Base-by-base conservation (phyloP, 35 echinoderm and acorn worm species). In the Heliocidaris tuberculata region DNA sequence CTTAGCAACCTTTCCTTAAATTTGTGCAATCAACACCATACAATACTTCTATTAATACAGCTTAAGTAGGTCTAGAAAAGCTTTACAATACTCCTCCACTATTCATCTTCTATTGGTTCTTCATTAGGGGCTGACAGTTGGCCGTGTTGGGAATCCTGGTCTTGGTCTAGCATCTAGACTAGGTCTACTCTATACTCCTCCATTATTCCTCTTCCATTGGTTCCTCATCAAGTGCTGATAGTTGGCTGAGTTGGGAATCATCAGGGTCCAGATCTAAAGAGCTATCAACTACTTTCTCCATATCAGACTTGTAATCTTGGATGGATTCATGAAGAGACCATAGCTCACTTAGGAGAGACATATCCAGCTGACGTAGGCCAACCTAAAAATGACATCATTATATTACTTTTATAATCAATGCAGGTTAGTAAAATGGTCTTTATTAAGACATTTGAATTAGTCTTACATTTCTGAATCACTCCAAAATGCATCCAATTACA, bases 291-390 rank as follows among this genome's bases (percentile, higher is more conserved):
- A 71, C 59, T n/a, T 35, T 86, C 94, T 97, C 92, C 85, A 98
- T 49, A 59, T 96, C 95, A 4, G 92, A 90, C 90, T 99, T 99
- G 49, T 99, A 99, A 35, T 99, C 98, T 71, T 99, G 98, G 49
- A 99, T 97, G 48, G 98, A 97, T 93, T 99, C 98, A 85, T 99
- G 86, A 31, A 99, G 86, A 31, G 96, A 96, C 97, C 96, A 99
- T 11, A 99, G 96, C 71, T 99, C 97, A 90, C 97, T 95, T 9
- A 99, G 78, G 9, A 99, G 92, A 16, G 98, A 99, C 97, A 99
- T 97, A 92, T 99, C 98, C 49, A 99, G 92, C 90, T 99, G 98
- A 47, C 98, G 96, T 7, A 99, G 97, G 78, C 98, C 98, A 94
- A 99, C 98, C 98, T 99, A 88, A 24, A 13, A 89, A 89, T 42